phyloP scores from a whole-genome alignment of 2,797 vertebrate species.

The Semotilus atromaculatus region DNA sequence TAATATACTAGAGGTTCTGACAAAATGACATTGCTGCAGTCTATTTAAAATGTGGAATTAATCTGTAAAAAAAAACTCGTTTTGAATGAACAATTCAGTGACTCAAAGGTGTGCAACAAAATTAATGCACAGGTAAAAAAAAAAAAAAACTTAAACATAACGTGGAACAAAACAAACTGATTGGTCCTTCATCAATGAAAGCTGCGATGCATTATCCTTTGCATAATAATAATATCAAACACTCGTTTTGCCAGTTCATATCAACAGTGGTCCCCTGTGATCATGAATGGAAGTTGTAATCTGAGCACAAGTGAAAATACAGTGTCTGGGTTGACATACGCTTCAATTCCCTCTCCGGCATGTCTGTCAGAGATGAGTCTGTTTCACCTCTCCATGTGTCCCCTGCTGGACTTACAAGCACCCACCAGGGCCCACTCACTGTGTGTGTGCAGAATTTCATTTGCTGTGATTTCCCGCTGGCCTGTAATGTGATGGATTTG shows the following conservation, averaged over 20 bases:
- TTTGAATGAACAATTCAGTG: too few relatives aligned
- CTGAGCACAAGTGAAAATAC: conserved; percentile 6
- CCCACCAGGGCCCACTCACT: conserved; percentile 21
- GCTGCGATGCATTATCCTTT: neutral
- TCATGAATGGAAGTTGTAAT: neutral
- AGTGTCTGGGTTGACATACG: neutral
- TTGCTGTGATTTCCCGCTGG: conserved; percentile 32
- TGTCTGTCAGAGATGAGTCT: conserved; percentile 23
- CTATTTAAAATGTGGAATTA: too few relatives aligned
- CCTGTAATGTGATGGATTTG: conserved; percentile 44
- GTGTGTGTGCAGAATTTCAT: conserved; percentile 7
- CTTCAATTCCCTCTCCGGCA: conserved; percentile 6
- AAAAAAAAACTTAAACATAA: too few relatives aligned
- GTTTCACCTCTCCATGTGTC: conserved; percentile 3
- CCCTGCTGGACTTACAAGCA: conserved; percentile 31
- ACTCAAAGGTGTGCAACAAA: too few relatives aligned
- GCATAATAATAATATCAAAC: neutral
- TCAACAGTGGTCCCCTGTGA: neutral
- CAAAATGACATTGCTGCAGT: neutral
- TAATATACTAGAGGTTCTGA: neutral
- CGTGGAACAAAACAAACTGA: too few relatives aligned
- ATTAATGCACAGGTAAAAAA: too few relatives aligned
- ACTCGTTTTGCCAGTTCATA: neutral
- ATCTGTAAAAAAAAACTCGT: too few relatives aligned
- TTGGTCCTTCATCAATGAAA: too few relatives aligned